phyloP scores from a whole-genome alignment of 2,113 vertebrate species.

The Mugil cephalus region DNA sequence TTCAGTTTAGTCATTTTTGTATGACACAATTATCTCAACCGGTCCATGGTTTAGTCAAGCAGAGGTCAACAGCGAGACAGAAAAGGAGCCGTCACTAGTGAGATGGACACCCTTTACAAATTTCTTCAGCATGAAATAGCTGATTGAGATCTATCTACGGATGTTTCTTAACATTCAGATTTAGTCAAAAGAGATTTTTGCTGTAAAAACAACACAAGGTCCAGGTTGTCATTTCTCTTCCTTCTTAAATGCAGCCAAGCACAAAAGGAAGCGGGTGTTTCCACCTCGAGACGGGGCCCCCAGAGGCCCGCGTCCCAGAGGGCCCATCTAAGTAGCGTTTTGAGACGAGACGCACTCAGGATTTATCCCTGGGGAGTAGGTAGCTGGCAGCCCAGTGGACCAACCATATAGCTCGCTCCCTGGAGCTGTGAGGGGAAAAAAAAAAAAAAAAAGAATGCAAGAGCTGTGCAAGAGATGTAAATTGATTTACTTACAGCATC shows the following conservation, averaged over 20 bases:
- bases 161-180: background rate
- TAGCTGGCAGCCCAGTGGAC: constrained; percentile 61
- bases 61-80: too few relatives aligned
- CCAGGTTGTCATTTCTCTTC: constrained; percentile 38
- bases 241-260: constrained; percentile 34
- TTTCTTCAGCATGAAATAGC: background rate
- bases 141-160: background rate
- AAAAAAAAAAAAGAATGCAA: constrained; percentile 30
- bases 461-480: constrained; percentile 43
- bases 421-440: constrained; percentile 25
- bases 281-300: constrained; percentile 48
- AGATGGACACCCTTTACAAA: background rate
- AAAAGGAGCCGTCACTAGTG: too few relatives aligned
- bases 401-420: constrained; percentile 42
- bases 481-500: constrained; percentile 48
- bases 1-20: too few relatives aligned
- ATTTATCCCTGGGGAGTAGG: constrained; percentile 58
- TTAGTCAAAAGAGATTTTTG: background rate
- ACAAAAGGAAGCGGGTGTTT: constrained; percentile 45
- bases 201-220: constrained; percentile 13
- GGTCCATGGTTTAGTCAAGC: too few relatives aligned
- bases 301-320: constrained; percentile 58
- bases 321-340: constrained; percentile 67
- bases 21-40: too few relatives aligned
- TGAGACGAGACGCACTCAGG: constrained; percentile 57